These are phyloP conservation scores for Tangara arthus DNA, from an alignment of 2,797 vertebrate species.

Conservation along the genomic window DNA sequence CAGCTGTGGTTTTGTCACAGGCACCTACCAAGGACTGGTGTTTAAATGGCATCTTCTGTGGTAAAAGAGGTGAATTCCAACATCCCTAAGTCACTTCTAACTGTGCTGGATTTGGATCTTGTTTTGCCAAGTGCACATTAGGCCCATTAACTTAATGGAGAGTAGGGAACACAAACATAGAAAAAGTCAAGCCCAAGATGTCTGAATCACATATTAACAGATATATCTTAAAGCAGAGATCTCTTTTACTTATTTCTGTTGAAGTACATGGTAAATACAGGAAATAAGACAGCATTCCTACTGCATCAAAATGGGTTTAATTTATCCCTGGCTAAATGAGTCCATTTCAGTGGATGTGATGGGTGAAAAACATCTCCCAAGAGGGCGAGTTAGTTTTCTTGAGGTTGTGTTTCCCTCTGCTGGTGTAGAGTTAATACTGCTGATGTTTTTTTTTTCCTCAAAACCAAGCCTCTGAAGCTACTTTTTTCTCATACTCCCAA, in stretches of 20 bases:
- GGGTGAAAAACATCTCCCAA: background rate
- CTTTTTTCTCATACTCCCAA: background rate
- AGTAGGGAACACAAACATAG: background rate
- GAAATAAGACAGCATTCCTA: background rate
- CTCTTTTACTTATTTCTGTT: background rate
- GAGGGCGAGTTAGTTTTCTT: background rate
- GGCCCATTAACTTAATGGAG: background rate
- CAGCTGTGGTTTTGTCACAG: background rate
- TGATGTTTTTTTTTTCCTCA: background rate
- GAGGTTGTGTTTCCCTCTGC: slow-evolving; percentile 47
- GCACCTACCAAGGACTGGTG: background rate
- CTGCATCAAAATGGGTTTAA: background rate
- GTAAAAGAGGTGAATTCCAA: background rate
- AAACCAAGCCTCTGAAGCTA: background rate
- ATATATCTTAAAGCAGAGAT: background rate
- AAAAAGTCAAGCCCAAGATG: background rate
- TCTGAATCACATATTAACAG: background rate
- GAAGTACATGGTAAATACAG: background rate
- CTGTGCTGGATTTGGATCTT: background rate
- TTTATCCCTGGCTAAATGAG: background rate
- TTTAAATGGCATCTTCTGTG: background rate
- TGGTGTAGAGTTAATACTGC: slow-evolving; percentile 2
- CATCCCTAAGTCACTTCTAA: background rate
- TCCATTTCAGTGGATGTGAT: background rate
- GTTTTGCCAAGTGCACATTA: background rate